Percentiles rank a stretch among this genome's conserved stretches.
Evolutionary conservation across 2,113 vertebrate species (phyloP).

Genomic region (Malurus alboscapulatus): DNA sequence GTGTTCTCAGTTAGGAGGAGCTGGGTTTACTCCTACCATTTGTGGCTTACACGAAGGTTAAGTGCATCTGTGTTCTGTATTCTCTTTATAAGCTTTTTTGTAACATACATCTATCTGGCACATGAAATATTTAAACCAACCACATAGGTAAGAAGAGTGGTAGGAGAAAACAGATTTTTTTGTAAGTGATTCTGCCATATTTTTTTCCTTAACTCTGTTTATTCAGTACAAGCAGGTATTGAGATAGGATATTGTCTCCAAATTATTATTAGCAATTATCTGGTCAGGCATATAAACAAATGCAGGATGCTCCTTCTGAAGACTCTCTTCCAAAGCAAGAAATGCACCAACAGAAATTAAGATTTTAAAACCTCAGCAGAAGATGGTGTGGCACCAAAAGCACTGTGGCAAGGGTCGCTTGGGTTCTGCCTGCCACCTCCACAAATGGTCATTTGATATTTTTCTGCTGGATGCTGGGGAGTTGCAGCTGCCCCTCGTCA

Average conservation of each 20-base stretch:
- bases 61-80: not conserved
- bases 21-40: not conserved
- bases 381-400: not conserved
- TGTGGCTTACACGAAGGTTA: fast-evolving
- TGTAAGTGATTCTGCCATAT: not conserved
- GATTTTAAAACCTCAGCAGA: not conserved
- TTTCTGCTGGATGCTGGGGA: not conserved
- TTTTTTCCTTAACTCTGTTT: not conserved
- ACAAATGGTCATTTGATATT: not conserved
- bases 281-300: not conserved
- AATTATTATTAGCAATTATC: not conserved
- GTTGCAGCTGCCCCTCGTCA: fast-evolving
- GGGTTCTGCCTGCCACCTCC: not conserved
- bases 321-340: not conserved
- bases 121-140: not conserved
- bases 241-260: not conserved
- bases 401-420: not conserved
- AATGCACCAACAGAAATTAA: not conserved
- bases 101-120: not conserved
- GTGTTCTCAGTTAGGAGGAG: not conserved
- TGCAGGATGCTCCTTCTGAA: not conserved
- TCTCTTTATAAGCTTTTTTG: not conserved
- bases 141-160: not conserved
- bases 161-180: not conserved
- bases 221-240: not conserved